phyloP scores from a whole-genome alignment of 2,797 vertebrate genomes.

The Lagorchestes hirsutus region DNA sequence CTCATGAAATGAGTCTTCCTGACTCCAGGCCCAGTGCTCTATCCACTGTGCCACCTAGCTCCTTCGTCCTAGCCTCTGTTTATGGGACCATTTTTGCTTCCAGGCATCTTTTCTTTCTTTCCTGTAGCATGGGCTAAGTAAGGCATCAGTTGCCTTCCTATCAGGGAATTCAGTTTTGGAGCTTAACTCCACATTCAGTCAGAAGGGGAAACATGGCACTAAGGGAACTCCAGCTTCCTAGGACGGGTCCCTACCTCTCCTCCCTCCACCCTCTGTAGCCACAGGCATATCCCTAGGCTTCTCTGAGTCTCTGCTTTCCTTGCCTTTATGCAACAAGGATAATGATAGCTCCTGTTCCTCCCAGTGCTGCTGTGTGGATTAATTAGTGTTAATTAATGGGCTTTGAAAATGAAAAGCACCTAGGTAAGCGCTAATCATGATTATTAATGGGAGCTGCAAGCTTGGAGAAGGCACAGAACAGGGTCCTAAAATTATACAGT shows the following conservation, averaged over 20 bases:
- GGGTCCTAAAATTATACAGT: constrained; percentile 78
- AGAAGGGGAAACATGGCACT: constrained; percentile 24
- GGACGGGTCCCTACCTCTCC: constrained; percentile 66
- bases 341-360: constrained; percentile 77
- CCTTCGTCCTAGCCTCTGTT: neutral
- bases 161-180: neutral
- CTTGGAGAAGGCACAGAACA: constrained; percentile 67
- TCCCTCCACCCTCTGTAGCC: constrained; percentile 31
- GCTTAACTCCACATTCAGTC: neutral
- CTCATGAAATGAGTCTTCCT: neutral
- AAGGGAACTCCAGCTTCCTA: constrained; percentile 5
- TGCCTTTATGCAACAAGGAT: constrained; percentile 68
- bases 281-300: constrained; percentile 56
- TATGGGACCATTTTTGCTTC: neutral
- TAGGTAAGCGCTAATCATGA: constrained; percentile 81
- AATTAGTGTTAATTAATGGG: constrained; percentile 83
- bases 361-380: constrained; percentile 78
- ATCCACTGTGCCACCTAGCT: neutral
- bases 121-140: fast-evolving
- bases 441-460: constrained; percentile 76
- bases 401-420: constrained; percentile 81
- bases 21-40: neutral
- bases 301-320: constrained; percentile 45
- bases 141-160: neutral
- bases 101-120: neutral